Evolutionary conservation across 2,888 invertebrate genomes (phyloP).

Genomic region (Folsomia manolachei): DNA sequence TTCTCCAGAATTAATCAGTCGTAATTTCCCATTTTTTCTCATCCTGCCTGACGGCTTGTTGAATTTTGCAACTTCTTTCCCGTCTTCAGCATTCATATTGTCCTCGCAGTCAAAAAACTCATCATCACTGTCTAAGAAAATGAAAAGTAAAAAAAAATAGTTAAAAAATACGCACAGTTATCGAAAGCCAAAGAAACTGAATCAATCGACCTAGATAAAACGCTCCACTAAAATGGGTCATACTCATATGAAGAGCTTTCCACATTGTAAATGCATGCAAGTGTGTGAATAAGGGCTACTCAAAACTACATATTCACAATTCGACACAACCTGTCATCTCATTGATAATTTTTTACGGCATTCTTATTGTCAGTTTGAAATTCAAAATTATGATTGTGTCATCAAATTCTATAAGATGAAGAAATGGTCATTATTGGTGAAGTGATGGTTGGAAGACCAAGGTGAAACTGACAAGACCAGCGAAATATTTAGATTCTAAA

Average conservation of each 20-base stretch:
- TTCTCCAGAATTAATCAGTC: conserved; percentile 67
- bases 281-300: not conserved
- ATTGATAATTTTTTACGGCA: conserved; percentile 7
- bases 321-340: conserved; percentile 3
- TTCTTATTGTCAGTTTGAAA: not conserved
- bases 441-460: not conserved
- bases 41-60: conserved; percentile 69
- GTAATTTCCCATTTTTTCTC: conserved; percentile 66
- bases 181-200: not conserved
- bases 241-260: not conserved
- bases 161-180: not conserved
- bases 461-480: not conserved
- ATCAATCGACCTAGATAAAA: not conserved
- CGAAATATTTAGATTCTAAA: not conserved
- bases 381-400: not conserved
- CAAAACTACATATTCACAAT: not conserved
- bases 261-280: too few relatives aligned
- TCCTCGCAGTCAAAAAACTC: conserved; percentile 77
- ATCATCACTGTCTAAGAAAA: conserved; percentile 50
- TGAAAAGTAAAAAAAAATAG: too few relatives aligned
- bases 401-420: not conserved
- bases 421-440: conserved; percentile 3
- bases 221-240: not conserved
- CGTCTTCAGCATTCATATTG: conserved; percentile 52
- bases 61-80: conserved; percentile 56